phyloP scores from a whole-genome alignment of 1,140 invertebrate genomes.

The Bathynomus jamesi region DNA sequence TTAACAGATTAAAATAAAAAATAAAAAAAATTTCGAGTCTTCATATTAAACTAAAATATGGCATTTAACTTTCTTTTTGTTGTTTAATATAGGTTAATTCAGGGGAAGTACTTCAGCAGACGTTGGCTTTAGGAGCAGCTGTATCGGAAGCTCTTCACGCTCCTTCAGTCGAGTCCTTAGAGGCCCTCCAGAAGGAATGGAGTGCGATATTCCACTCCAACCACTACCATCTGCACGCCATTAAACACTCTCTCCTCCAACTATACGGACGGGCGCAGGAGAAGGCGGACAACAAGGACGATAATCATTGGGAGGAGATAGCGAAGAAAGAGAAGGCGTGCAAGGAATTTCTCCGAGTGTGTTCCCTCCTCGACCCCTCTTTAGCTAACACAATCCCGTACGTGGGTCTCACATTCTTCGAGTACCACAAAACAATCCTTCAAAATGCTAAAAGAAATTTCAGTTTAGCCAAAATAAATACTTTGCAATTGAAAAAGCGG shows the following conservation, averaged over 20 bases:
- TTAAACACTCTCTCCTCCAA: slow-evolving; percentile 73
- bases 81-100: slow-evolving; percentile 12
- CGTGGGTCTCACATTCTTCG: slow-evolving; percentile 34
- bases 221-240: slow-evolving; percentile 68
- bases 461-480: slow-evolving; percentile 17
- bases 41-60: neutral
- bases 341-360: slow-evolving; percentile 35
- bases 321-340: slow-evolving; percentile 34
- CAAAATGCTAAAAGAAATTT: slow-evolving; percentile 28
- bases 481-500: slow-evolving; percentile 31
- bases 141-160: slow-evolving; percentile 19
- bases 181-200: slow-evolving; percentile 31
- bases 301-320: slow-evolving; percentile 25
- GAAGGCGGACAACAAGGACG: slow-evolving; percentile 22
- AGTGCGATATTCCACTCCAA: slow-evolving; percentile 56
- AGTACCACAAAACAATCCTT: slow-evolving; percentile 34
- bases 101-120: slow-evolving; percentile 21
- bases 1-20: too few species aligned
- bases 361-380: slow-evolving; percentile 30
- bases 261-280: slow-evolving; percentile 58
- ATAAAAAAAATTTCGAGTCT: too few species aligned
- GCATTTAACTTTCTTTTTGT: neutral
- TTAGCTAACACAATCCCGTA: slow-evolving; percentile 26
- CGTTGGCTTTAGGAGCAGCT: slow-evolving; percentile 16
- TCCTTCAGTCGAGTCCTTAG: slow-evolving; percentile 21